Conservation (phyloP, 1,140 invertebrate species). For the Ruditapes philippinarum region DNA sequence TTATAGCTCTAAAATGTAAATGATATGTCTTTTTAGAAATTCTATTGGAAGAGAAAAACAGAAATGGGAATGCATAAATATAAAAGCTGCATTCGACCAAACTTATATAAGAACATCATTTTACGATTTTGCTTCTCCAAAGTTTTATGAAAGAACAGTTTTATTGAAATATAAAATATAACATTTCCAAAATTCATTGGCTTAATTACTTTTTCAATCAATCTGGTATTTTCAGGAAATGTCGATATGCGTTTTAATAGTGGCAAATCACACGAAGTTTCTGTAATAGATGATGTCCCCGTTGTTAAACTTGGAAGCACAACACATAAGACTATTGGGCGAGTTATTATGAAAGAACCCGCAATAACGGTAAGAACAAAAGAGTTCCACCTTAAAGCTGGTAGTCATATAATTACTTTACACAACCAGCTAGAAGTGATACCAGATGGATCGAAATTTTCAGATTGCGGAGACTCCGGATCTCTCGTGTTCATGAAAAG, state of each 20-base stretch:
- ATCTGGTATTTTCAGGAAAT: not conserved
- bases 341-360: not conserved
- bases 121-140: too few relatives aligned
- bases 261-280: not conserved
- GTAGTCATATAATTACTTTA: not conserved
- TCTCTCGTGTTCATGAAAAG: conserved; percentile 2
- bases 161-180: too few relatives aligned
- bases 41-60: too few relatives aligned
- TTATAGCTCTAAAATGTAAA: too few relatives aligned
- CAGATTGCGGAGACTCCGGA: not conserved
- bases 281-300: not conserved
- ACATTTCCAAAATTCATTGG: too few relatives aligned
- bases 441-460: not conserved
- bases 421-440: not conserved
- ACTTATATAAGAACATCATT: too few relatives aligned
- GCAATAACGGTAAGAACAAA: not conserved
- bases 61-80: too few relatives aligned
- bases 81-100: too few relatives aligned
- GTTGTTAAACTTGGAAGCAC: not conserved
- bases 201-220: too few relatives aligned
- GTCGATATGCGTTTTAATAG: not conserved
- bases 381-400: not conserved
- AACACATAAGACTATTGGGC: not conserved
- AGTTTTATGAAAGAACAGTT: too few relatives aligned
- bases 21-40: too few relatives aligned